Evolutionary conservation across 2,797 vertebrate species (phyloP), one percentile per base, ranked within the genome.

Genomic region (Ptychobarbus kaznakovi): DNA sequence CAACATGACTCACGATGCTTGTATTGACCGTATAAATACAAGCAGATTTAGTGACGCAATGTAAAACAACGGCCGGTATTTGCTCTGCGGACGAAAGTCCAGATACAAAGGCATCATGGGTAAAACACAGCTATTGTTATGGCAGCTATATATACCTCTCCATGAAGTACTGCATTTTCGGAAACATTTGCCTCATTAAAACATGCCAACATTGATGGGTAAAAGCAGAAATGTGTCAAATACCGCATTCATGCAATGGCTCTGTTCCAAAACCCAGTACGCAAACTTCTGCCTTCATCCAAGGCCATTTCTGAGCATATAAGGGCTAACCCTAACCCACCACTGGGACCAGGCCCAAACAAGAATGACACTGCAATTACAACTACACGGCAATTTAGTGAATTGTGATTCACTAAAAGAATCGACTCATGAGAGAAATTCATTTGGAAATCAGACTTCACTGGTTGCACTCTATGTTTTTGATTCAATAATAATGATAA

Each of bases 1-100:
- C 76, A 63, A 85, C 32, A 79, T 80, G 18, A 80, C 49, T 80
- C 83, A 49, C 12, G 66, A 72, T 84, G 66, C 51, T 56, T 70
- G 28, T 63, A n/a, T 79, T 72, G 63, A 84, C 46, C 44, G 4
- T 56, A 2, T 51, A 49, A 69, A 65, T 38, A 63, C 22, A 61
- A 70, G 72, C 81, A 66, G 72, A 83, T 83, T 83, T n/a, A 18
- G 77, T 80, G 68, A 79, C 8, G 40, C 42, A 38, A 63, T 49
- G 66, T 80, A 44, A 61, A 63, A 46, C 40, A 72, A 18, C 18
- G 12, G 25, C 11, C 11, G 22, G 1, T 28, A 63, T 28, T 77
- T 69, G 40, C 73, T 28, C 65, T 68, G n/a, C 11, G 2, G 20
- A 76, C 3, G 18, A 46, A 74, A 82, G 63, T 46, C 69, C 53